These are phyloP conservation scores for Petrophora chlorosata DNA, from an alignment of 2,888 invertebrate genomes.

Conservation along the genomic window DNA sequence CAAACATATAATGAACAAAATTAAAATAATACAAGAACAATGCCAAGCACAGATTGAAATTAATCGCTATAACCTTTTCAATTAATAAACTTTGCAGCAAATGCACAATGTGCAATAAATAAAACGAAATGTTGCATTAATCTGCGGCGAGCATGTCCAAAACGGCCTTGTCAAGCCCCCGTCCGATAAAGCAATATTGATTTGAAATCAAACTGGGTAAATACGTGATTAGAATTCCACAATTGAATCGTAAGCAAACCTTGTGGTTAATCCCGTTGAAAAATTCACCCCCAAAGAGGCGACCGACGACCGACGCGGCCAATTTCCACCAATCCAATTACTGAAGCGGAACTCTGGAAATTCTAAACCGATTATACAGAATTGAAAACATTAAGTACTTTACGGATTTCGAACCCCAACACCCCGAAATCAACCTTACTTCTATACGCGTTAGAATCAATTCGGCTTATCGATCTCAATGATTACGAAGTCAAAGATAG, in stretches of 20 bases:
- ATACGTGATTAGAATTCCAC: conserved; percentile 46
- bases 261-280: conserved; percentile 61
- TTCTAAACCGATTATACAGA: conserved; percentile 83
- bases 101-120: conserved; percentile 35
- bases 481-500: conserved; percentile 77
- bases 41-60: conserved; percentile 17
- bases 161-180: conserved; percentile 29
- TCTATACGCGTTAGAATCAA: conserved; percentile 47
- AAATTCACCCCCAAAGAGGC: conserved; percentile 60
- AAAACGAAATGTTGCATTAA: conserved; percentile 28
- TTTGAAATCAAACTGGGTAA: conserved; percentile 34
- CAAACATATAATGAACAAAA: not conserved
- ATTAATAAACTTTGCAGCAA: conserved; percentile 28
- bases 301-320: too few relatives aligned
- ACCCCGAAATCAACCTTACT: conserved; percentile 62
- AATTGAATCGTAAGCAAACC: conserved; percentile 58
- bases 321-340: conserved; percentile 80
- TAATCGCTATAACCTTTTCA: conserved; percentile 28
- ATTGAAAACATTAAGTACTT: conserved; percentile 83
- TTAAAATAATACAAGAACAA: conserved; percentile 16
- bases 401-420: conserved; percentile 60
- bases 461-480: conserved; percentile 45
- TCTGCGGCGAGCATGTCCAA: conserved; percentile 26
- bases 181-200: conserved; percentile 27
- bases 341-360: conserved; percentile 78